Evolutionary conservation across 2,113 vertebrate species (phyloP).

Genomic region (Pyrgilauda ruficollis): DNA sequence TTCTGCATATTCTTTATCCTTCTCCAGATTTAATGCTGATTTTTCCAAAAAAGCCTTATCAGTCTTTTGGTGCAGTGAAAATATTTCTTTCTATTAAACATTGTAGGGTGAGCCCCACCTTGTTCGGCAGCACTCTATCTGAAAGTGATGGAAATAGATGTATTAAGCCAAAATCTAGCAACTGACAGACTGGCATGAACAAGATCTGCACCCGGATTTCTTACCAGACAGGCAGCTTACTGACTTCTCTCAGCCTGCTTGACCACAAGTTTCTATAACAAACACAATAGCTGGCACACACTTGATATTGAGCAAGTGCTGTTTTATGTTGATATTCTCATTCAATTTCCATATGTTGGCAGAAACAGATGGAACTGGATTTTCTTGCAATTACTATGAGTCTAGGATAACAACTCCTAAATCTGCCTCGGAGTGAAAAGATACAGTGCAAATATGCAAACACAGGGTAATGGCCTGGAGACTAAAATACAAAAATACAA

Average conservation of each 20-base stretch:
- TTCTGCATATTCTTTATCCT: not conserved
- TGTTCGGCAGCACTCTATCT: not conserved
- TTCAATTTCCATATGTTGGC: slow-evolving; percentile 52
- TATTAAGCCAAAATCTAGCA: not conserved
- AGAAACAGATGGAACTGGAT: slow-evolving; percentile 60
- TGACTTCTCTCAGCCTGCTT: not conserved
- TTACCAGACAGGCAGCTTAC: not conserved
- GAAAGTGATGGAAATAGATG: not conserved
- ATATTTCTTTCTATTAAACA: not conserved
- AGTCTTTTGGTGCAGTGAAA: not conserved
- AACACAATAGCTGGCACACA: slow-evolving; percentile 14
- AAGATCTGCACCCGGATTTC: not conserved
- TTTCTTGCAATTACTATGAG: slow-evolving; percentile 49
- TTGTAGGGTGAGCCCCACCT: not conserved
- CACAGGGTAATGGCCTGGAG: not conserved
- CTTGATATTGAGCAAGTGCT: slow-evolving; percentile 14
- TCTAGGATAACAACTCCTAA: slow-evolving; percentile 37
- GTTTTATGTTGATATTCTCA: slow-evolving; percentile 43
- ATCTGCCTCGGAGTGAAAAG: slow-evolving; percentile 7
- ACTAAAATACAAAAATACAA: not conserved
- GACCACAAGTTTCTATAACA: slow-evolving; percentile 16
- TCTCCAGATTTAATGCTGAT: not conserved
- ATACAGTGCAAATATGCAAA: not conserved
- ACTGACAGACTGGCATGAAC: slow-evolving; percentile 1
- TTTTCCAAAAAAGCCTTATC: not conserved